These are phyloP conservation scores for Uloborus plumipes DNA, from an alignment of 2,888 invertebrate genomes.

Conservation along the genomic window DNA sequence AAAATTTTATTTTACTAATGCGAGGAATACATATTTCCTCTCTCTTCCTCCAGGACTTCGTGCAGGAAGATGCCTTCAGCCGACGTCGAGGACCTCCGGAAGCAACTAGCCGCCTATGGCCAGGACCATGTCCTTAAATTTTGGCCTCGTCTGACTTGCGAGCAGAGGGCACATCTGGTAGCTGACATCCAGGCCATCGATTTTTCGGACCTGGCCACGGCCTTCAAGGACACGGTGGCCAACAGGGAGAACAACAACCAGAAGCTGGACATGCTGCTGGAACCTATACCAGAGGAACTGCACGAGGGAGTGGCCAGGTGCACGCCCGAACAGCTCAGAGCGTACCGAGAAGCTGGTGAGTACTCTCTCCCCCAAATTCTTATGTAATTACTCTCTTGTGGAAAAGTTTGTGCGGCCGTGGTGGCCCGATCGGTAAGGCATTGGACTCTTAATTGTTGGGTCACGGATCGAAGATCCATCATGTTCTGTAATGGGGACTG, in stretches of 20 bases:
- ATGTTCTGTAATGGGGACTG: no score
- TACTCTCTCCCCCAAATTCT: no score
- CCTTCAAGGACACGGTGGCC: slow-evolving; percentile 78
- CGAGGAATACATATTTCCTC: not conserved
- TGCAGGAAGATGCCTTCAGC: slow-evolving; percentile 55
- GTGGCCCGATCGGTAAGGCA: no score
- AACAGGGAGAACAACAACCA: slow-evolving; percentile 71
- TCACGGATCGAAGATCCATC: no score
- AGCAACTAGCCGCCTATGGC: slow-evolving; percentile 75
- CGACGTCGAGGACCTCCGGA: slow-evolving; percentile 49
- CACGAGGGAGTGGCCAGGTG: slow-evolving; percentile 79
- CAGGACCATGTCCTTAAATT: slow-evolving; percentile 87
- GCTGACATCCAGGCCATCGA: slow-evolving; percentile 79
- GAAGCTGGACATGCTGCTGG: slow-evolving; percentile 77
- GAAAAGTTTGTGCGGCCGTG: no score
- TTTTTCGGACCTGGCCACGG: slow-evolving; percentile 79
- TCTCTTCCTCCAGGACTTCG: slow-evolving; percentile 40
- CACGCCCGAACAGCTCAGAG: slow-evolving; percentile 24
- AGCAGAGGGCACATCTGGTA: slow-evolving; percentile 74
- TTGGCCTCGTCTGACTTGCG: slow-evolving; percentile 81
- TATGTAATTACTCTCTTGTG: no score
- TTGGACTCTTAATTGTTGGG: no score
- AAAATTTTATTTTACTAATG: slow-evolving; percentile 35
- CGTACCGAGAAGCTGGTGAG: slow-evolving; percentile 53
- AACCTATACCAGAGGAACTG: slow-evolving; percentile 85